Evolutionary conservation across 2,888 invertebrate genomes (phyloP), one percentile per base, ranked within the genome.

Genomic region (Meteorus colon): DNA sequence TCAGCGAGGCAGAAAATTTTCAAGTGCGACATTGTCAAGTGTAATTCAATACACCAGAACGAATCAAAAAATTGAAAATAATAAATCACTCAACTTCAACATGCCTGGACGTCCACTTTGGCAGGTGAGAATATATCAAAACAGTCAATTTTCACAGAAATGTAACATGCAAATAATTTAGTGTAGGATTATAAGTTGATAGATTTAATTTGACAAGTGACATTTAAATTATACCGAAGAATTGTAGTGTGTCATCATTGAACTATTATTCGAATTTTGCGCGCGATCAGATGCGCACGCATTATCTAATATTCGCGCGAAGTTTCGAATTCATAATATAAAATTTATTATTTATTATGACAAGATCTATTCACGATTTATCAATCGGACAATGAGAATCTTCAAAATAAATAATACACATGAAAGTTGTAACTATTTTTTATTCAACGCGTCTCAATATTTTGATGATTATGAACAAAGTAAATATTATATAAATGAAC

Each of bases 101-200:
- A 94, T 94, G 94, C 94, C 94, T 90, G 94, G 94, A 92, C 94
- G 94, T 92, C 94, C 94, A 81, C 91, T 94, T 90, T 94, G 94
- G 94, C 94, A 94, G 92, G 94, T 94, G 90, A 91, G 91, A 67
- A 1, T 19, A 1, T 19, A n/a, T 55, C 10, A 8, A 19, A 19
- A 1, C 19, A 4, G 0, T n/a, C 14, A 2, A 19, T 19, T 19
- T 51, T 31, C 27, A 10, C 29, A 37, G 24, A 45, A 41, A 55
- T 29, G 48, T 63, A 4, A 6, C 51, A 72, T 34, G 59, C 19
- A 14, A 63, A 48, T 16, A 60, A 71, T 60, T 10, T 41, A 27
- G 34, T 41, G 1, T 24, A 19, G 19, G 34, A 31, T 29, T 60
- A 8, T 2, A 41, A 41, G 2, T 1, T 12, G 1, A 12, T 41